A percentile compares a stretch with the other conserved stretches of the same genome.
Conservation (phyloP, 2,113 vertebrate genomes). For the Tragelaphus scriptus region DNA sequence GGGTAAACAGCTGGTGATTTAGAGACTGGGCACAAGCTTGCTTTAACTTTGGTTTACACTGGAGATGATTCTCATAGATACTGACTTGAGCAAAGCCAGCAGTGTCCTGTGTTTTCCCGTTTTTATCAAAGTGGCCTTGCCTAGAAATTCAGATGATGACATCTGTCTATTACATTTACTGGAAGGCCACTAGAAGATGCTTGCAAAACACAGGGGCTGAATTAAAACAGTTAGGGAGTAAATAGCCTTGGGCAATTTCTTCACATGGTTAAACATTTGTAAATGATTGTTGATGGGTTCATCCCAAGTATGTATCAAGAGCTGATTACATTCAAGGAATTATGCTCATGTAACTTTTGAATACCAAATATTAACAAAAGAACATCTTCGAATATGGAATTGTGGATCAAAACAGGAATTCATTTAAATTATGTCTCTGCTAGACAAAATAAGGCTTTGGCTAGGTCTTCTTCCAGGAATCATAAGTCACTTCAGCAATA, state of each 20-base stretch:
- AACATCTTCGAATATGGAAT: neutral
- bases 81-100: neutral
- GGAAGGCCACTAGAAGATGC: neutral
- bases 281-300: neutral
- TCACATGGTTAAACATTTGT: neutral
- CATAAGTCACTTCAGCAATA: slow-evolving; percentile 7
- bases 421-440: neutral
- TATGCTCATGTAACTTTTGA: neutral
- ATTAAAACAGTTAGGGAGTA: neutral
- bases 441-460: slow-evolving; percentile 10
- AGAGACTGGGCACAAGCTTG: neutral
- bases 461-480: neutral
- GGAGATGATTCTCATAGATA: neutral
- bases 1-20: neutral
- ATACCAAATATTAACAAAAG: neutral
- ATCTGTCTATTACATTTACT: neutral
- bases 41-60: neutral
- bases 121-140: neutral
- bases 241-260: neutral
- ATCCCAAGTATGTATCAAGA: neutral
- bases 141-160: neutral
- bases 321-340: neutral
- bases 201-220: neutral
- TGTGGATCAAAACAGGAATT: neutral
- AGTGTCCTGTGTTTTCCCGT: neutral